Conservation (phyloP, 2,888 invertebrate species). For the Neocrepidodera transversa region DNA sequence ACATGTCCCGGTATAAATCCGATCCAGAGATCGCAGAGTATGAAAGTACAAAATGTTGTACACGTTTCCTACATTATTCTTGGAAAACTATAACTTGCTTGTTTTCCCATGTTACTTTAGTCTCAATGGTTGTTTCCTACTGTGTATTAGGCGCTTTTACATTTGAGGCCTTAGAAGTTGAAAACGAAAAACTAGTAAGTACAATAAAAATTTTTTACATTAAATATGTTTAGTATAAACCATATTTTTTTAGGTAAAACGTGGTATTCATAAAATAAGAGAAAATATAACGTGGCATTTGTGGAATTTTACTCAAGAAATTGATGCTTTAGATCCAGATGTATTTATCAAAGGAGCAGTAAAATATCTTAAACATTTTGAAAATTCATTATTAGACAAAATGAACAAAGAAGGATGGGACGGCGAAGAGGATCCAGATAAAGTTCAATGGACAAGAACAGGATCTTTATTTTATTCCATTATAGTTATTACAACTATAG, state of each 20-base stretch:
- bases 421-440: slow-evolving; percentile 68
- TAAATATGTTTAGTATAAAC: too few species aligned
- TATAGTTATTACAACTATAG: slow-evolving; percentile 95
- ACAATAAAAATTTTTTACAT: too few species aligned
- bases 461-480: slow-evolving; percentile 94
- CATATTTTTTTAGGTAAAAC: slow-evolving; percentile 71
- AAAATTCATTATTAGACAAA: slow-evolving; percentile 76
- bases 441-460: slow-evolving; percentile 82
- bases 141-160: slow-evolving; percentile 88
- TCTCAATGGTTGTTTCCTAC: slow-evolving; percentile 88
- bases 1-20: slow-evolving; percentile 54
- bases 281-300: slow-evolving; percentile 79
- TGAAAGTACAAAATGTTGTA: slow-evolving; percentile 59
- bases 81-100: slow-evolving; percentile 86
- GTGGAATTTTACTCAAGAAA: slow-evolving; percentile 74
- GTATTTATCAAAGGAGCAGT: slow-evolving; percentile 82
- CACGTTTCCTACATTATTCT: slow-evolving; percentile 71
- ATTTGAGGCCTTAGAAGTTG: slow-evolving; percentile 78
- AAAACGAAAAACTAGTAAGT: slow-evolving; percentile 67
- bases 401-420: slow-evolving; percentile 93
- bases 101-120: slow-evolving; percentile 86
- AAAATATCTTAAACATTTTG: slow-evolving; percentile 67
- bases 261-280: slow-evolving; percentile 74
- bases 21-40: slow-evolving; percentile 54
- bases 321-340: slow-evolving; percentile 72